A percentile compares a stretch with the other conserved stretches of the same genome.
These are phyloP conservation scores for Sprattus sprattus DNA, from an alignment of 2,113 vertebrate genomes.

Conservation along the genomic window DNA sequence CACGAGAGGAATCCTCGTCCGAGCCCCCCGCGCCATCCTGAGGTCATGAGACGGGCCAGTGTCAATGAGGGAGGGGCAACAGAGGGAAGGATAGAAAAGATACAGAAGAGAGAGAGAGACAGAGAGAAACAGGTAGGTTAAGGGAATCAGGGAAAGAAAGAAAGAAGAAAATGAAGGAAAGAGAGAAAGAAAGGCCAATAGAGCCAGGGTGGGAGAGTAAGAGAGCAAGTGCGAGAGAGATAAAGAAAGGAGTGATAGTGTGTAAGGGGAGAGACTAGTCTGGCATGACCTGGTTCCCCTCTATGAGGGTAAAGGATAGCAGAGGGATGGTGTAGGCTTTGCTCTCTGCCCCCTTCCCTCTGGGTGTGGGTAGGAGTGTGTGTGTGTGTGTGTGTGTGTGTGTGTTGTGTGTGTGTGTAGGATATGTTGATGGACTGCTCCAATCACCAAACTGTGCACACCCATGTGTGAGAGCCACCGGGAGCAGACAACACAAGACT, in stretches of 20 bases:
- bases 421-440: not conserved
- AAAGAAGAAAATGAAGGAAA: not conserved
- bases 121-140: not conserved
- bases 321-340: not conserved
- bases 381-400: not conserved
- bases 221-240: not conserved
- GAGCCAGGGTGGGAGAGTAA: not conserved
- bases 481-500: constrained; percentile 9
- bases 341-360: not conserved
- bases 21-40: constrained; percentile 76
- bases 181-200: not conserved
- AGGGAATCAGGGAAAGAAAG: not conserved
- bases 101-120: constrained; percentile 13
- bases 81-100: constrained; percentile 33
- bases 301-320: not conserved
- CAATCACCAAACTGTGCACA: not conserved
- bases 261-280: not conserved
- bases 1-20: constrained; percentile 64
- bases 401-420: not conserved
- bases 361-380: not conserved
- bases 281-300: constrained; percentile 5
- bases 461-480: not conserved
- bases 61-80: constrained; percentile 60
- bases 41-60: constrained; percentile 82
- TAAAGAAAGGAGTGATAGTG: not conserved